Conservation (phyloP, 2,888 invertebrate species). For the Cenopis cana region DNA sequence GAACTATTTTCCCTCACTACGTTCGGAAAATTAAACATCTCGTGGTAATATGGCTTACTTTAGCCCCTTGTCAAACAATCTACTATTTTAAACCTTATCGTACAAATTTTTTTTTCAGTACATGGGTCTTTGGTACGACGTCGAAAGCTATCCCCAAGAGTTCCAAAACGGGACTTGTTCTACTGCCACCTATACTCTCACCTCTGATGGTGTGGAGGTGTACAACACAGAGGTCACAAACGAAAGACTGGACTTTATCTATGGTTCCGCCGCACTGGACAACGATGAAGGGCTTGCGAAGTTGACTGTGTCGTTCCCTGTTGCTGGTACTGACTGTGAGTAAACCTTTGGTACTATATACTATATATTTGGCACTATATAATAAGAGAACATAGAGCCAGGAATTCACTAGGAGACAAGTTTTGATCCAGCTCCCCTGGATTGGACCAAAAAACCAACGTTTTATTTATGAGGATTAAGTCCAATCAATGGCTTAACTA, state of each 20-base stretch:
- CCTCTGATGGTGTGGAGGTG: constrained; percentile 49
- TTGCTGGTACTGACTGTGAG: constrained; percentile 57
- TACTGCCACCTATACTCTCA: constrained; percentile 74
- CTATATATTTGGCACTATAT: neutral
- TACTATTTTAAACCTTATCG: too few relatives aligned
- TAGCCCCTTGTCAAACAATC: too few relatives aligned
- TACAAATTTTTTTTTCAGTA: constrained; percentile 76
- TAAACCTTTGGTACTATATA: constrained; percentile 5
- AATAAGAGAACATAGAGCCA: neutral
- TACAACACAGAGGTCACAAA: constrained; percentile 52
- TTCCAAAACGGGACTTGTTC: constrained; percentile 85
- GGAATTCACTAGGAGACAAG: neutral
- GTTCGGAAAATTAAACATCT: too few relatives aligned
- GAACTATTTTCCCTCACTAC: too few relatives aligned
- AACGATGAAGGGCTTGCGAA: constrained; percentile 72
- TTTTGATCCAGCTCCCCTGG: too few relatives aligned
- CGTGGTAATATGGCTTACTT: too few relatives aligned
- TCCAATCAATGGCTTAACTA: too few relatives aligned
- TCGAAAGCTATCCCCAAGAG: constrained; percentile 68
- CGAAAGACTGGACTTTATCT: constrained; percentile 71
- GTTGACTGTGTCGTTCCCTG: constrained; percentile 78
- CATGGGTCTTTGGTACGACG: constrained; percentile 85
- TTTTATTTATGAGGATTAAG: too few relatives aligned
- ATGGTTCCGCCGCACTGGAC: constrained; percentile 68
- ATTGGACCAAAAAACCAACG: too few relatives aligned